Base-by-base conservation (phyloP, 2,888 invertebrate species). In the Orgyia antiqua region DNA sequence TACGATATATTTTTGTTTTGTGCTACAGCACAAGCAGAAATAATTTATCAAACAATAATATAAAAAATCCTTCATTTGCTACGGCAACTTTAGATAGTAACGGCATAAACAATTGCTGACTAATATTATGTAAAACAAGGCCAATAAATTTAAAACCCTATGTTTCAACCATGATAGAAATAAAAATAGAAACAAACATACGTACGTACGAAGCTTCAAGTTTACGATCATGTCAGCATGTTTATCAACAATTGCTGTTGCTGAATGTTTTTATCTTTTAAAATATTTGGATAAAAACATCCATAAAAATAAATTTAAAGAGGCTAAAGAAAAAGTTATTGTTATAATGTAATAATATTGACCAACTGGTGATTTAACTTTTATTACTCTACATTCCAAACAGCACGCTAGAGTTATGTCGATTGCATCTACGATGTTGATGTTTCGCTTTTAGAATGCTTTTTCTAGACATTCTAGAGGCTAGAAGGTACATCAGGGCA, bases 91-190 rank as follows among this genome's bases (percentile, higher is more conserved):
- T n/a, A n/a, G n/a, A n/a, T n/a, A n/a, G n/a, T n/a, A n/a, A n/a
- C n/a, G n/a, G n/a, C n/a, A n/a, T n/a, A n/a, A n/a, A n/a, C n/a
- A n/a, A n/a, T n/a, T n/a, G n/a, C n/a, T n/a, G n/a, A n/a, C n/a
- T n/a, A n/a, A n/a, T n/a, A n/a, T n/a, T n/a, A n/a, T 42, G 64
- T 66, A 58, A 66, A 61, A 55, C 56, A 59, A 44, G 43, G 42
- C 46, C 32, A 49, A 35, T 36, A 34, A 42, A 43, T 57, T 63
- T 56, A 58, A 60, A 45, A 49, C 54, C 45, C 48, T 42, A 49
- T 51, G 50, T 52, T 60, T 60, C 45, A 25, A 31, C 30, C 31
- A 37, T 33, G 33, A 46, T 43, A 31, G 37, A 47, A 51, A 51
- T 55, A 51, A 49, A 47, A 55, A 49, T 49, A 49, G 45, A 49